A percentile compares a stretch with the other conserved stretches of the same genome.
These are phyloP conservation scores for Meta bourneti DNA, from an alignment of 2,888 invertebrate species.

Conservation along the genomic window DNA sequence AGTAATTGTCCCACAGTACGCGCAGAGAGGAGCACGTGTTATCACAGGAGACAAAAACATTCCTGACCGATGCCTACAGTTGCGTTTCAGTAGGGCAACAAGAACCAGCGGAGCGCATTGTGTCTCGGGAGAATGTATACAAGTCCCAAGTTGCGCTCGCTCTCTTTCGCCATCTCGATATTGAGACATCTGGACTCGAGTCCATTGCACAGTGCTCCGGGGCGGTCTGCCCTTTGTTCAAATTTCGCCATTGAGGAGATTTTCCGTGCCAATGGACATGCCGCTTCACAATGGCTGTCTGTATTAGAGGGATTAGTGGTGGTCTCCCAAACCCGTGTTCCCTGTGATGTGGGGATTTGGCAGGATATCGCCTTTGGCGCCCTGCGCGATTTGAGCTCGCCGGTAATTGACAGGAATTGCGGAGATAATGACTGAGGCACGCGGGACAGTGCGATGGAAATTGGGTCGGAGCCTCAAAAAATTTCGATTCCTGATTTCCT, in stretches of 20 bases:
- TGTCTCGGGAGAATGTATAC: conserved; percentile 17
- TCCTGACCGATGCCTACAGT: conserved; percentile 27
- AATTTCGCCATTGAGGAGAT: conserved; percentile 69
- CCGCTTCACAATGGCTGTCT: conserved; percentile 62
- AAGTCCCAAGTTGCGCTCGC: conserved; percentile 29
- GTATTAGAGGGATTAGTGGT: conserved; percentile 72
- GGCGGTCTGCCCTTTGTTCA: conserved; percentile 73
- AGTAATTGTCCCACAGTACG: conserved; percentile 28
- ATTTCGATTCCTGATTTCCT: too few relatives aligned
- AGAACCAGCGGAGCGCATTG: conserved; percentile 4
- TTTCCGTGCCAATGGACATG: conserved; percentile 72
- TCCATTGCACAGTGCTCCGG: conserved; percentile 26
- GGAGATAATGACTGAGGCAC: too few relatives aligned
- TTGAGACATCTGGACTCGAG: conserved; percentile 68
- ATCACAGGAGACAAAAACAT: conserved; percentile 72
- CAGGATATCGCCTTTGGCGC: conserved; percentile 67
- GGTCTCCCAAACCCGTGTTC: conserved; percentile 12
- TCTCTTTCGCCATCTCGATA: conserved; percentile 55
- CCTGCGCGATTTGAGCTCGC: neutral
- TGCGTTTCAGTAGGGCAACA: conserved; percentile 5
- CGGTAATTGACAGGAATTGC: neutral
- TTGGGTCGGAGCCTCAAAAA: too few relatives aligned
- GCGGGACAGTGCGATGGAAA: too few relatives aligned
- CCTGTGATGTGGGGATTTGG: conserved; percentile 45
- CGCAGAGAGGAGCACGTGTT: conserved; percentile 61